A percentile compares a stretch with the other conserved stretches of the same genome.
These are phyloP conservation scores for Hirundichthys speculiger DNA, from an alignment of 2,113 vertebrate genomes.

Conservation along the genomic window DNA sequence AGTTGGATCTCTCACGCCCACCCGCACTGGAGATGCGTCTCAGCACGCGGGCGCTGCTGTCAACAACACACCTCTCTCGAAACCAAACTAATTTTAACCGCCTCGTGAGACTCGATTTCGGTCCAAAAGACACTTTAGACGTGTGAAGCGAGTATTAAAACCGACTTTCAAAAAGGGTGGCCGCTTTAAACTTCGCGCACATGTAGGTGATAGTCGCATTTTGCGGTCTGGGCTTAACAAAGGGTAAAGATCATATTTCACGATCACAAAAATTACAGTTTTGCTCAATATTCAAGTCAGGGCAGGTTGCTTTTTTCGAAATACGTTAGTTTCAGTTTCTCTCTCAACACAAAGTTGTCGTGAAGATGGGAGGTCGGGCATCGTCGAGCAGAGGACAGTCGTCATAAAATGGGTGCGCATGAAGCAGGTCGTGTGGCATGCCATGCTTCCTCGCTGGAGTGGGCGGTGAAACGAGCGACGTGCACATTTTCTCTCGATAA, in stretches of 20 bases:
- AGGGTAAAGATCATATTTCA: conserved; percentile 73
- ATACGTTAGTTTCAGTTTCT: conserved; percentile 10
- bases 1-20: conserved; percentile 77
- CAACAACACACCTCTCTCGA: conserved; percentile 63
- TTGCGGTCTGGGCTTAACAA: conserved; percentile 68
- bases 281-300: accelerated
- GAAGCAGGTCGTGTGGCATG: conserved; percentile 75
- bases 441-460: conserved; percentile 77
- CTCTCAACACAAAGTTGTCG: neutral
- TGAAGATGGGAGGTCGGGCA: conserved; percentile 6
- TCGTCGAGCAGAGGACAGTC: conserved; percentile 61
- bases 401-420: conserved; percentile 79
- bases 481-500: conserved; percentile 65
- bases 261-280: neutral
- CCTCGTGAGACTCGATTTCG: neutral
- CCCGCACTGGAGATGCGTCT: conserved; percentile 59
- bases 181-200: conserved; percentile 62
- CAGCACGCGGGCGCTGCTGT: conserved; percentile 68
- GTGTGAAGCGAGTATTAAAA: accelerated
- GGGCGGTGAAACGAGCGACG: conserved; percentile 69
- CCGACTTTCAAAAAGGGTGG: neutral
- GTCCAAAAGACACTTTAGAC: neutral
- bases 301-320: neutral
- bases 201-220: conserved; percentile 55
- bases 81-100: neutral